phyloP scores from a whole-genome alignment of 2,113 vertebrate genomes.

The Hippocampus abdominalis region DNA sequence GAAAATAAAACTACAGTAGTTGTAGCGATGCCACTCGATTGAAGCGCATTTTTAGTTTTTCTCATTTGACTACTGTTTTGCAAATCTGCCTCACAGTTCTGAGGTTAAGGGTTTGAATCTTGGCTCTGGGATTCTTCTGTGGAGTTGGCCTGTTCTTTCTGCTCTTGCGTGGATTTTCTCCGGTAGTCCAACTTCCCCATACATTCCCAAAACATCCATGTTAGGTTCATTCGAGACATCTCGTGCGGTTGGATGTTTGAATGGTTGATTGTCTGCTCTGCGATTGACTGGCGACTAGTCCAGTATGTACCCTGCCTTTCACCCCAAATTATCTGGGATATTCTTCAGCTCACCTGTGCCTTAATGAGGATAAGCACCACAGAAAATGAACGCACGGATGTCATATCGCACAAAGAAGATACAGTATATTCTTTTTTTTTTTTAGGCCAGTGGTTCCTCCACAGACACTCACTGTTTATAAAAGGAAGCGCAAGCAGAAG shows the following conservation, averaged over 20 bases:
- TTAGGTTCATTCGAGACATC: too few species aligned
- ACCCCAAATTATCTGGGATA: too few species aligned
- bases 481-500: background rate
- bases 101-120: too few species aligned
- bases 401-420: too few species aligned
- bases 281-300: background rate
- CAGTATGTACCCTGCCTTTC: background rate
- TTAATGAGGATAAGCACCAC: too few species aligned
- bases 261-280: background rate
- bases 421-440: background rate
- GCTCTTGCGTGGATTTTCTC: background rate
- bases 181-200: background rate
- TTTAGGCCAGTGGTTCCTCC: background rate
- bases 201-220: background rate
- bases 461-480: background rate
- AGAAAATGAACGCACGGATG: too few species aligned
- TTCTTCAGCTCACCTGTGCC: too few species aligned
- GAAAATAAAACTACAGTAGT: background rate
- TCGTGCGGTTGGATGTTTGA: background rate
- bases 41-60: too few species aligned
- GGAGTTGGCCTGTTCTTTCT: background rate
- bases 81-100: too few species aligned
- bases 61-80: too few species aligned
- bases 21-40: too few species aligned
- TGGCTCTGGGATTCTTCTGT: background rate